A percentile compares a stretch with the other conserved stretches of the same genome.
phyloP scores from a whole-genome alignment of 2,888 invertebrate genomes.

The Orchesella flavescens region DNA sequence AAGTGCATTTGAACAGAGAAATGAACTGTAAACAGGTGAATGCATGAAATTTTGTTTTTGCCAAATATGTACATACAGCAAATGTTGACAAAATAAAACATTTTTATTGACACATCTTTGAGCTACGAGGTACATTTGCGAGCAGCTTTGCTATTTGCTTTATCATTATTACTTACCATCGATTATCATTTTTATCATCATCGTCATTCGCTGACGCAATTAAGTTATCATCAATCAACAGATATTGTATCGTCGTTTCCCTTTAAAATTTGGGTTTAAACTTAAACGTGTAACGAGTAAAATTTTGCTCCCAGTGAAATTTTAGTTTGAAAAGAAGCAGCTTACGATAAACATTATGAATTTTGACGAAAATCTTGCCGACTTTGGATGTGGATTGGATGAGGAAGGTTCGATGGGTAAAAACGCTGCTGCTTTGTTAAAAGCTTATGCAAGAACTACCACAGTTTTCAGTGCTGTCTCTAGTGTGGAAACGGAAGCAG shows the following conservation, averaged over 20 bases:
- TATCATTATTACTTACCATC: neutral
- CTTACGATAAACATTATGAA: slow-evolving; percentile 15
- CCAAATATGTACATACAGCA: neutral
- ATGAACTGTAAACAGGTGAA: neutral
- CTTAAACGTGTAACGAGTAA: neutral
- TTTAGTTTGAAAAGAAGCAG: neutral
- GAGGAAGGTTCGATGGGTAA: slow-evolving; percentile 33
- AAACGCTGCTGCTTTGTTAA: slow-evolving; percentile 44
- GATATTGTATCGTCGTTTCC: too few relatives aligned
- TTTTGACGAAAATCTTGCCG: slow-evolving; percentile 44
- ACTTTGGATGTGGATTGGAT: slow-evolving; percentile 42
- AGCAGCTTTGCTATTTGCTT: too few relatives aligned
- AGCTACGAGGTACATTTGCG: neutral
- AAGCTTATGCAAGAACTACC: slow-evolving; percentile 38
- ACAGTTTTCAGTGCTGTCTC: slow-evolving; percentile 26
- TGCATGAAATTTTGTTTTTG: neutral
- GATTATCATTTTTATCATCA: too few relatives aligned
- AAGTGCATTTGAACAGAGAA: neutral
- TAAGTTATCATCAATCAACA: slow-evolving; percentile 4
- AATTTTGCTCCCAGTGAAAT: neutral
- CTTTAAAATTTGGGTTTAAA: neutral
- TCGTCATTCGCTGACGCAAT: neutral
- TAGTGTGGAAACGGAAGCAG: neutral
- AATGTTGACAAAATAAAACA: neutral
- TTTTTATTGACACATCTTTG: neutral